These are phyloP conservation scores for Proteles cristata DNA, from an alignment of 2,113 vertebrate genomes.

Conservation along the genomic window DNA sequence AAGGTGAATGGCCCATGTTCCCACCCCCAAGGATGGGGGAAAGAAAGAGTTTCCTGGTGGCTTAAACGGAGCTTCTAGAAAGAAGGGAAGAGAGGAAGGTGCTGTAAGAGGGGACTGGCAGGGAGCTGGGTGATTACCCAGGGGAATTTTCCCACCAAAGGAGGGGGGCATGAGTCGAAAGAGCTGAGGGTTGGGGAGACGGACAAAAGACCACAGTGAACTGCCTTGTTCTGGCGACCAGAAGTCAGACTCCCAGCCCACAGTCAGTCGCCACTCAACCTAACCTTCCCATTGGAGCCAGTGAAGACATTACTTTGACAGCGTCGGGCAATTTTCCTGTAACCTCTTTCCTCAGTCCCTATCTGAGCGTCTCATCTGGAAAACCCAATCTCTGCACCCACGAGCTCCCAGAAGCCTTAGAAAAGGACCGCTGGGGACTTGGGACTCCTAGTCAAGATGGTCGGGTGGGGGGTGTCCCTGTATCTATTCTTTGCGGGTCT, in stretches of 20 bases:
- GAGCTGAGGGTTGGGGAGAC: accelerated
- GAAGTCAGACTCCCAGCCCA: background rate
- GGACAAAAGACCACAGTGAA: background rate
- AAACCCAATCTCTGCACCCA: background rate
- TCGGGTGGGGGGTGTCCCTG: accelerated
- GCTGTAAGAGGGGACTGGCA: background rate
- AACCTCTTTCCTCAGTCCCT: background rate
- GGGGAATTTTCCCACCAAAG: background rate
- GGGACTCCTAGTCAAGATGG: background rate
- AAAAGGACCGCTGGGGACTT: accelerated
- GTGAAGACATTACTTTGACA: background rate
- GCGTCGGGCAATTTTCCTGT: background rate
- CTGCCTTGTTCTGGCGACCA: background rate
- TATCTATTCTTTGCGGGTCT: background rate
- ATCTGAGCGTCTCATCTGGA: background rate
- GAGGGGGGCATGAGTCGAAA: background rate
- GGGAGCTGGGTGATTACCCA: background rate
- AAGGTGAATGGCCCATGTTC: background rate
- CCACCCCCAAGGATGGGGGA: background rate
- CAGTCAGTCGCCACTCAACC: too few species aligned
- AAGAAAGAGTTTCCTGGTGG: background rate
- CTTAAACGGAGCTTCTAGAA: background rate
- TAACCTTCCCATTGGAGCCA: accelerated
- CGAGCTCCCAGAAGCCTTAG: background rate
- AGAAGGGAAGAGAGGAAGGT: background rate